Base-by-base conservation (phyloP, 2,113 vertebrate genomes). In the Felis catus region DNA sequence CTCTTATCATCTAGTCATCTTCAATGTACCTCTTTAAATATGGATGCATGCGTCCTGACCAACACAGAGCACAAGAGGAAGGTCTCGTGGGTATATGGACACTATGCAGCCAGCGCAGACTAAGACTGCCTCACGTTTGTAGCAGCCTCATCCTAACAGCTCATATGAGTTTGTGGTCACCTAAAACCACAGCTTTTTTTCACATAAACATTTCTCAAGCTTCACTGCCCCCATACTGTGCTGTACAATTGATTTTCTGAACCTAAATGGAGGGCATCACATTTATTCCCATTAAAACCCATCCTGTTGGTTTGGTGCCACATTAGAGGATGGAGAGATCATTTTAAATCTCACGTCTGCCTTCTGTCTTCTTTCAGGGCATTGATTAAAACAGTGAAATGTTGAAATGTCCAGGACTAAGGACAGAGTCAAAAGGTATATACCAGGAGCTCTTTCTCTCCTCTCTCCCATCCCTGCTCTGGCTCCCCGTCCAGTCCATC, bases 201-300 rank as follows among this genome's bases (percentile, higher is more conserved):
- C 93, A 92, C 39, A 48, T 16, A 90, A 80, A 71, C 87, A 86
- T 84, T 65, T 95, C 94, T 93, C 48, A 68, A 45, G 96, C 95
- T 92, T 91, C 29, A 84, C 74, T 68, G 51, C 19, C 41, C 79
- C 68, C 73, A 78, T 53, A 74, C 70, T 92, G 58, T 63, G 84
- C 85, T 92, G 85, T 3, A 94, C 83, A 88, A 97, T 82, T 96
- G 96, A 98, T 97, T 92, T 95, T 97, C 94, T 68, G 88, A 97
- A 68, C 71, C 63, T 96, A 93, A 94, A 90, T 84, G 71, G 84
- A 98, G 68, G 61, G 25, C 92, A 91, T 78, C 80, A 51, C 61
- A 91, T 97, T 95, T 84, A 91, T 95, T 53, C 95, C 94, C 91
- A 98, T 97, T 97, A 91, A 83, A 79, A 48, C 51, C 70, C 84